These are phyloP conservation scores for Drosophila cracens DNA, from an alignment of 2,888 invertebrate genomes.

Conservation along the genomic window DNA sequence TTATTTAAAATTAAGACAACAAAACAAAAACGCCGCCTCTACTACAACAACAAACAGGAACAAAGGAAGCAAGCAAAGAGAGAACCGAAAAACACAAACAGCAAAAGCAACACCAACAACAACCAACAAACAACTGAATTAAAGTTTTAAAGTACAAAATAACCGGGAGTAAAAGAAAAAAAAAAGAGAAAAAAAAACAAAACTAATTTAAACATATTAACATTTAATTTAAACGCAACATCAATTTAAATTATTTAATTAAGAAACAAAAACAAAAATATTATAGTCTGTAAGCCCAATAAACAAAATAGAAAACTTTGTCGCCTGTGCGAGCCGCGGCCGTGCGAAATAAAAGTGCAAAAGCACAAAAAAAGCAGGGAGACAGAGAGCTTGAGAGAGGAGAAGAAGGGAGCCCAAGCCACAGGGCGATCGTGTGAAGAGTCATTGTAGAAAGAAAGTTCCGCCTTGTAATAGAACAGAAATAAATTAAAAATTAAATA, in stretches of 20 bases:
- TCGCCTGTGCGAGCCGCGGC: conserved; percentile 41
- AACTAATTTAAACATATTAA: conserved; percentile 66
- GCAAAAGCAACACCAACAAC: conserved; percentile 60
- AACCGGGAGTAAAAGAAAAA: conserved; percentile 75
- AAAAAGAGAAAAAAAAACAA: conserved; percentile 52
- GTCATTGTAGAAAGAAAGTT: conserved; percentile 38
- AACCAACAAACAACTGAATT: conserved; percentile 83
- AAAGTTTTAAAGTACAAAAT: conserved; percentile 84
- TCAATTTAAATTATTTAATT: conserved; percentile 75
- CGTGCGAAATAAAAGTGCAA: conserved; percentile 40
- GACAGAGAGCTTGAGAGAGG: conserved; percentile 9
- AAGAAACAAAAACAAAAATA: conserved; percentile 58
- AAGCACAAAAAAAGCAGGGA: conserved; percentile 32
- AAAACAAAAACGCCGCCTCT: conserved; percentile 60
- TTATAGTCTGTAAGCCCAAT: conserved; percentile 47
- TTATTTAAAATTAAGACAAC: conserved; percentile 65
- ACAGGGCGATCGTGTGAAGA: conserved; percentile 25
- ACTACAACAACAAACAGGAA: conserved; percentile 57
- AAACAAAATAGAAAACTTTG: conserved; percentile 29
- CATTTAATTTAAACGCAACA: conserved; percentile 76
- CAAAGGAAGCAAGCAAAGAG: conserved; percentile 59
- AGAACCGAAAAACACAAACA: conserved; percentile 56
- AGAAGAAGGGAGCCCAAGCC: conserved; percentile 18
- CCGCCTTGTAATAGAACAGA: conserved; percentile 49
- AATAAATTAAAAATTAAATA: conserved; percentile 44